Evolutionary conservation across 1,140 invertebrate species (phyloP), one percentile per base, ranked within the genome.

Genomic region (Harlomillsia oculata): DNA sequence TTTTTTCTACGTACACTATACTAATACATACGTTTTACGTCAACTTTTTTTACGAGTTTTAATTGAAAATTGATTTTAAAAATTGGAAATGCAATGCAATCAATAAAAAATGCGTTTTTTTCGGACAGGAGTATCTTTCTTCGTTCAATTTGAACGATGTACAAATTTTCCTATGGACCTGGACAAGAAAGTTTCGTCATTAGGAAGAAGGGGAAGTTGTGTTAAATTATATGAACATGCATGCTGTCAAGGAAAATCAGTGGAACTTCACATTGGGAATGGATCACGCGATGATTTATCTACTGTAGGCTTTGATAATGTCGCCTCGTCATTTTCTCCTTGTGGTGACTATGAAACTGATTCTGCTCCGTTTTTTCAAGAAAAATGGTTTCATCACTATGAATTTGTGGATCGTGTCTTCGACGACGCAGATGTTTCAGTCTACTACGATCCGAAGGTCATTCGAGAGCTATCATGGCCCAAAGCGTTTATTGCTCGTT

Each of bases 391-490:
- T 3, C 37, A 60, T 16, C 45, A 45, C n/a, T 25, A 32, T 2
- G 30, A 56, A 41, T 18, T 40, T n/a, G 20, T 60, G 3, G 36
- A 43, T 4, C 29, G 20, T 16, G 39, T 60, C 1, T 60, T 44
- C 26, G 36, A 28, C 6, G 59, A 60, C 39, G 43, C 45, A 4
- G 59, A 60, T 39, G 28, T 55, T 6, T 21, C 53, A 18, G 23
- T 56, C 45, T 60, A 60, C 20, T 56, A 39, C 18, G 53, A 60
- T n/a, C 20, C 30, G 18, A 44, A 54, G 8, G 39, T 60, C 6
- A 37, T n/a, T 18, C 36, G 28, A 18, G 29, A 21, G 5, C 20
- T 60, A 14, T 32, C 37, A 18, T 60, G 59, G 59, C 46, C 46
- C 2, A 26, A 40, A 5, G 11, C 50, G 16, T 60, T 51, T n/a